These are phyloP conservation scores for Melipona beecheii DNA, from an alignment of 2,888 invertebrate genomes.

Conservation along the genomic window DNA sequence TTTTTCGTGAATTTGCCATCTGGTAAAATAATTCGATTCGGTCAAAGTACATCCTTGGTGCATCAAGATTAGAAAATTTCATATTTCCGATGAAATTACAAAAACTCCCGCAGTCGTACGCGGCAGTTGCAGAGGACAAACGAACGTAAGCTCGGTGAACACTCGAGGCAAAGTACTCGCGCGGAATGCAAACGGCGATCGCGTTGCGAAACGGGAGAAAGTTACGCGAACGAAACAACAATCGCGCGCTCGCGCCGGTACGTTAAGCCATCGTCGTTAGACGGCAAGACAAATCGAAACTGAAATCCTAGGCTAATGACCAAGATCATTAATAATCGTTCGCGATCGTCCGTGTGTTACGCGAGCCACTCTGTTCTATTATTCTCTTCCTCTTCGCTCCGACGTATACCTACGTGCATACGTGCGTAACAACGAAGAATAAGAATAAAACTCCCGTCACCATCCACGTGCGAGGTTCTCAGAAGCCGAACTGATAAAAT, in stretches of 20 bases:
- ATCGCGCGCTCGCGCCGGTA: slow-evolving; percentile 13
- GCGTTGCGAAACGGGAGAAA: slow-evolving; percentile 43
- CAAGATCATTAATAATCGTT: not conserved
- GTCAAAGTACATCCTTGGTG: no score
- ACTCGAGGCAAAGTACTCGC: not conserved
- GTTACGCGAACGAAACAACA: slow-evolving; percentile 23
- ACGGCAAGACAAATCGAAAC: slow-evolving; percentile 29
- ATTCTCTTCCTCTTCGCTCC: not conserved
- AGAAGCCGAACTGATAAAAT: no score
- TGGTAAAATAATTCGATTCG: no score
- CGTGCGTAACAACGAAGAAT: not conserved
- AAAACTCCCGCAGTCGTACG: no score
- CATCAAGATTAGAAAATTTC: not conserved
- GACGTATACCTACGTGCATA: not conserved
- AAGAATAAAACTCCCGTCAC: not conserved
- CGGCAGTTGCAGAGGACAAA: slow-evolving; percentile 67
- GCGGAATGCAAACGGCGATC: slow-evolving; percentile 59
- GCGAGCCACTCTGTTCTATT: not conserved
- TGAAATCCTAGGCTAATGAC: slow-evolving; percentile 11
- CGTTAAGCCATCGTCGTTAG: slow-evolving; percentile 37
- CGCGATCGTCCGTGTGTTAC: no score
- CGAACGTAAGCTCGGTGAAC: slow-evolving; percentile 32
- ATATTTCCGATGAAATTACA: no score
- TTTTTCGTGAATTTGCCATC: no score
- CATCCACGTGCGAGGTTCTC: not conserved